A percentile compares a stretch with the other conserved stretches of the same genome.
phyloP scores from a whole-genome alignment of 2,888 invertebrate genomes.

The Drosophila leonis region DNA sequence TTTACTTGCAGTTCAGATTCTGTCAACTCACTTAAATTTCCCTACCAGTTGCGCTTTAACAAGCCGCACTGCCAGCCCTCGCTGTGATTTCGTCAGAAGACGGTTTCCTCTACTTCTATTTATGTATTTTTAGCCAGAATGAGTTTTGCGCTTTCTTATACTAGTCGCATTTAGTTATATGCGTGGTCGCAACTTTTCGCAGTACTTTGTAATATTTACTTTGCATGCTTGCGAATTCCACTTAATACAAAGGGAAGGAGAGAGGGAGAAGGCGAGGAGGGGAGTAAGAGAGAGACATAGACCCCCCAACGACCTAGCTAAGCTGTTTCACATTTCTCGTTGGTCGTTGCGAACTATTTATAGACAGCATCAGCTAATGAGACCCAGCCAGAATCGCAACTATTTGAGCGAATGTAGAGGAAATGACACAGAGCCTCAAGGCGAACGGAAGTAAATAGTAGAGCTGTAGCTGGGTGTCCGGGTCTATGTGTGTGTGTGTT shows the following conservation, averaged over 20 bases:
- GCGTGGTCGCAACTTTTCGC: constrained; percentile 39
- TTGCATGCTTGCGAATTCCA: constrained; percentile 58
- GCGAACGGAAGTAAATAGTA: constrained; percentile 52
- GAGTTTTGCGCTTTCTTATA: constrained; percentile 37
- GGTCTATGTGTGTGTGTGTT: not conserved
- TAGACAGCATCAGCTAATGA: constrained; percentile 49
- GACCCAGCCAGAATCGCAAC: constrained; percentile 25
- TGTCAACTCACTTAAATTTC: constrained; percentile 9
- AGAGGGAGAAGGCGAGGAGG: not conserved
- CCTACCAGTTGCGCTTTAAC: constrained; percentile 28
- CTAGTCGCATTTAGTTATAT: constrained; percentile 27
- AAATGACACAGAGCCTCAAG: constrained; percentile 36
- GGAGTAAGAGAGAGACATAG: not conserved
- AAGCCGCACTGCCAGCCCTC: not conserved
- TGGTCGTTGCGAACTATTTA: constrained; percentile 37
- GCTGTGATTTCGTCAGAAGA: constrained; percentile 20
- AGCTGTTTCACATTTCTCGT: constrained; percentile 6
- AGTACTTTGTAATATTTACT: constrained; percentile 55
- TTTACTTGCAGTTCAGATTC: not conserved
- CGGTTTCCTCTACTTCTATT: constrained; percentile 15
- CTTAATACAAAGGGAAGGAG: constrained; percentile 23
- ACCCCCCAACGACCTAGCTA: constrained; percentile 4
- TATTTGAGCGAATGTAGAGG: constrained; percentile 40
- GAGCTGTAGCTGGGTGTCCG: not conserved
- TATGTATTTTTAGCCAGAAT: constrained; percentile 36